These are phyloP conservation scores for Physocephala rufipes DNA, from an alignment of 2,888 invertebrate species.

Conservation along the genomic window DNA sequence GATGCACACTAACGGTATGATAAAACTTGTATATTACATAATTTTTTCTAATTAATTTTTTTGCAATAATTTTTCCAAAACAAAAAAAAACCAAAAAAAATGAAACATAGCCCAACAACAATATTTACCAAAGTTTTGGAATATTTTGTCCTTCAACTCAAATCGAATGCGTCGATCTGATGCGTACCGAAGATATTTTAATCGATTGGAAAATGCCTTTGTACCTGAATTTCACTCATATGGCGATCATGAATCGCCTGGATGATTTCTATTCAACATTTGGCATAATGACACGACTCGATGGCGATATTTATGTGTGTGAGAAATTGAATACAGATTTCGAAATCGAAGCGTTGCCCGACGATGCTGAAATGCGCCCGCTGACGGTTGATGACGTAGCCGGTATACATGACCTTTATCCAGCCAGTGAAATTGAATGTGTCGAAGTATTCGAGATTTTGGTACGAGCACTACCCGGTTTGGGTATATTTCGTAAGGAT, in stretches of 20 bases:
- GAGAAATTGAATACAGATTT: slow-evolving; percentile 72
- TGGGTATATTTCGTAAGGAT: slow-evolving; percentile 76
- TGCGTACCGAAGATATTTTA: slow-evolving; percentile 80
- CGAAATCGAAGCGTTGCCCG: slow-evolving; percentile 71
- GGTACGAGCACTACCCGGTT: slow-evolving; percentile 80
- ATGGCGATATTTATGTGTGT: slow-evolving; percentile 83
- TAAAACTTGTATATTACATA: too few species aligned
- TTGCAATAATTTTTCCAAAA: neutral
- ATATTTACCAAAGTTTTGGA: slow-evolving; percentile 84
- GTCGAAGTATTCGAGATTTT: slow-evolving; percentile 84
- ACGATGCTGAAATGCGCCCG: slow-evolving; percentile 80
- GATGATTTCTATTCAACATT: slow-evolving; percentile 74
- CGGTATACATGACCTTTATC: slow-evolving; percentile 85
- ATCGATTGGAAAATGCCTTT: slow-evolving; percentile 83
- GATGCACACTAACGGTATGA: slow-evolving; percentile 87
- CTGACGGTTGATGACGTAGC: slow-evolving; percentile 81
- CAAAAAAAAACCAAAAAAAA: neutral
- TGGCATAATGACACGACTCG: slow-evolving; percentile 77
- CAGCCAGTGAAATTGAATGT: slow-evolving; percentile 88
- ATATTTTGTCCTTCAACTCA: slow-evolving; percentile 84
- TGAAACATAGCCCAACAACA: slow-evolving; percentile 74
- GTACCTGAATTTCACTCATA: slow-evolving; percentile 88
- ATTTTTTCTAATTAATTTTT: neutral
- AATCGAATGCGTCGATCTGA: slow-evolving; percentile 75
- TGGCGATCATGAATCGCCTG: slow-evolving; percentile 80